A percentile compares a stretch with the other conserved stretches of the same genome.
Evolutionary conservation across 2,888 invertebrate genomes (phyloP).

Genomic region (Oscheius sp.): DNA sequence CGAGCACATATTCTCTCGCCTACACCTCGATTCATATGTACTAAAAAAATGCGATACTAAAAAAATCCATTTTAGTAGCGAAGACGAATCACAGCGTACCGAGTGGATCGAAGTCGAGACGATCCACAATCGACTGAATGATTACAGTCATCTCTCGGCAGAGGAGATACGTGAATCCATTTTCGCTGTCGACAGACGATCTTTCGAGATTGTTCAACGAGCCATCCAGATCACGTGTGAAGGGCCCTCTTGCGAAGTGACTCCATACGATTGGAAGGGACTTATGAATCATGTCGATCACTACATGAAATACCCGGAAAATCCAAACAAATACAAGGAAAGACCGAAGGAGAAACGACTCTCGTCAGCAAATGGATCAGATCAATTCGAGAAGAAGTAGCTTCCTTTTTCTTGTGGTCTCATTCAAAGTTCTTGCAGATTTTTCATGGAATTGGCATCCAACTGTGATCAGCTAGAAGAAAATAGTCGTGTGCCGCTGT

Average conservation of each 20-base stretch:
- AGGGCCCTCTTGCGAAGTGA: constrained; percentile 9
- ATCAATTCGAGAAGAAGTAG: constrained; percentile 9
- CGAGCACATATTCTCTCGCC: background rate
- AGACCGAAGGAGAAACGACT: constrained; percentile 5
- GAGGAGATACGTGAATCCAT: constrained; percentile 47
- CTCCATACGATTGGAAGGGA: constrained; percentile 45
- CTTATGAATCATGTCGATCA: constrained; percentile 42
- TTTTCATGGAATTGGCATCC: constrained; percentile 5
- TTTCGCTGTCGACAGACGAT: constrained; percentile 62
- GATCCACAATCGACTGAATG: background rate
- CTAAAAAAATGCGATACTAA: background rate
- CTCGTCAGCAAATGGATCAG: background rate
- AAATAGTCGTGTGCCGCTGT: background rate
- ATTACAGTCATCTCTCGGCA: background rate
- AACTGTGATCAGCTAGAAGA: constrained; percentile 22
- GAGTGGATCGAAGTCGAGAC: constrained; percentile 3
- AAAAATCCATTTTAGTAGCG: background rate
- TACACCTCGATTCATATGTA: background rate
- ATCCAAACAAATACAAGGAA: constrained; percentile 16
- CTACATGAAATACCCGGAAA: constrained; percentile 43
- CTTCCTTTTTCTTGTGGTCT: background rate
- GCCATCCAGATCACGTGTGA: constrained; percentile 54
- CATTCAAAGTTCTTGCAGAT: constrained; percentile 2
- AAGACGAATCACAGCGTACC: too few relatives aligned
- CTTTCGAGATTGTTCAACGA: constrained; percentile 66